Evolutionary conservation across 2,113 vertebrate species (phyloP).

Genomic region (Calonectris borealis): DNA sequence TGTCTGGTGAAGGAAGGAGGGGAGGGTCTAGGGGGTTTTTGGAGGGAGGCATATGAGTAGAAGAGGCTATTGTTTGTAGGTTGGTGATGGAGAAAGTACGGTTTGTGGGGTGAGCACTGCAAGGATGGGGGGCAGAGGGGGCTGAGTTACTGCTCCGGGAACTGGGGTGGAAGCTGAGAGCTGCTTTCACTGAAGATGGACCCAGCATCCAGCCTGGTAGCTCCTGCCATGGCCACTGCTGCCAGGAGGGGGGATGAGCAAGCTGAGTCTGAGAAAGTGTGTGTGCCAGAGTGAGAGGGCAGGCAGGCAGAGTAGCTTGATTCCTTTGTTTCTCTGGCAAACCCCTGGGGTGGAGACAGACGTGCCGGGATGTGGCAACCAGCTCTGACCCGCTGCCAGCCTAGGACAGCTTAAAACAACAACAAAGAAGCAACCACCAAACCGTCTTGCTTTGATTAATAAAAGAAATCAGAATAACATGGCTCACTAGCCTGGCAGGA

Average conservation of each 20-base stretch:
- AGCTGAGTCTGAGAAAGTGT: background rate
- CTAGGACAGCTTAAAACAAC: background rate
- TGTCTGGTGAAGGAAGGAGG: background rate
- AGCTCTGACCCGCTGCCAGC: background rate
- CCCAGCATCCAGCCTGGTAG: background rate
- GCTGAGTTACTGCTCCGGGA: background rate
- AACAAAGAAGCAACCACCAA: background rate
- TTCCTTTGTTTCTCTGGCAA: background rate
- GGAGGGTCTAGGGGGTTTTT: background rate
- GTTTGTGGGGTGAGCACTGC: background rate
- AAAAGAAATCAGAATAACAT: background rate
- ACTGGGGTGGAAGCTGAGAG: background rate
- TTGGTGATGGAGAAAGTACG: background rate
- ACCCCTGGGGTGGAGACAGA: background rate
- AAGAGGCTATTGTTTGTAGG: background rate
- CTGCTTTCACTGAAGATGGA: background rate
- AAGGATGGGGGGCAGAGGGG: background rate
- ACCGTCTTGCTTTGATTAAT: background rate
- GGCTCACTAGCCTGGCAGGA: background rate
- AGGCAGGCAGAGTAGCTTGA: background rate
- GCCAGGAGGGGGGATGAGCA: background rate
- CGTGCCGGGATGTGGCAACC: background rate
- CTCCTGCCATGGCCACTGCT: background rate
- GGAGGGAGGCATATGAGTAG: background rate
- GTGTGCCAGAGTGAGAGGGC: background rate